Base-by-base conservation (phyloP, 2,113 vertebrate genomes). In the Myotis yumanensis region DNA sequence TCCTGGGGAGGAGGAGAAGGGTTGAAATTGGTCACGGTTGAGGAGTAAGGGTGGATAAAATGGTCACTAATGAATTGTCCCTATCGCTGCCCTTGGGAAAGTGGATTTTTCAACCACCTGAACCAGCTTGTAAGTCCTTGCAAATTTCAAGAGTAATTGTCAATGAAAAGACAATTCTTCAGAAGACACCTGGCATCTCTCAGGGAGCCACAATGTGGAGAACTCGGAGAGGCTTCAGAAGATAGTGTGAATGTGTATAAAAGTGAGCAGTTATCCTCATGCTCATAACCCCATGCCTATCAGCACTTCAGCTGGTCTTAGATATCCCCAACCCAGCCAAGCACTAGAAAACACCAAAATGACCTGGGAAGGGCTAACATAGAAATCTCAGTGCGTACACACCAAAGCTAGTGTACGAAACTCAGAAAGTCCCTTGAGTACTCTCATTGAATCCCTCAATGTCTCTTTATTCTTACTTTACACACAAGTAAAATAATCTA, bases 391-490 rank as follows among this genome's bases (percentile, higher is more conserved):
- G 71, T 3, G 9, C 43, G 54, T 22, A n/a, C 8, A 46, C 28
- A 79, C 23, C 28, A n/a, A n/a, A 90, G 62, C 20, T 3, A 57
- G 84, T 1, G 46, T 62, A 35, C 32, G 32, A 59, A 86, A 71
- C 68, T 85, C 64, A 12, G 22, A 7, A 28, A 30, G 48, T 48
- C 83, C 76, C 71, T 73, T 14, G 88, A 85, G 48, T 11, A 25
- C 8, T 22, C 1, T 25, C 59, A 12, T 28, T 28, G 23, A 28
- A 28, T 62, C 59, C 11, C 59, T 62, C 93, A 79, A 23, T 20
- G 77, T 32, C 77, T 93, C 76, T 84, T 93, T 73, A 37, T 57
- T 66, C 81, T 95, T 86, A 64, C 40, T 95, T 95, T 90, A 72
- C 43, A 77, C 18, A 85, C 90, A 92, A 77, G 43, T 59, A 72